phyloP scores from a whole-genome alignment of 2,888 invertebrate genomes.

The Calephelis perditalis region DNA sequence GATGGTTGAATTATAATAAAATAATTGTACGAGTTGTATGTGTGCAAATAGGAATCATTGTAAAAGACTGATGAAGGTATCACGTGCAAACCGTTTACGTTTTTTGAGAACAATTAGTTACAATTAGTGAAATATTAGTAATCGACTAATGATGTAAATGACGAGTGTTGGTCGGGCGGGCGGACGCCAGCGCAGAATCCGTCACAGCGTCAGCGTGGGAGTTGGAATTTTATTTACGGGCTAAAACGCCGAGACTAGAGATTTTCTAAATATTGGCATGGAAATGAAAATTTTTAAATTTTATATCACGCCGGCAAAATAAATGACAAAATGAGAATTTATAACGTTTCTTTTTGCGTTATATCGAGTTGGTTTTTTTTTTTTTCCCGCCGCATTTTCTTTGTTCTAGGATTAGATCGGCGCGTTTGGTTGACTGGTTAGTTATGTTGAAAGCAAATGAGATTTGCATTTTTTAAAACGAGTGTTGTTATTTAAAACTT shows the following conservation, averaged over 20 bases:
- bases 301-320: constrained; percentile 25
- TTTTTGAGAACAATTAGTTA: constrained; percentile 16
- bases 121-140: constrained; percentile 37
- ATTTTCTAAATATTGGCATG: constrained; percentile 41
- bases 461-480: no score
- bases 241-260: constrained; percentile 47
- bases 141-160: constrained; percentile 33
- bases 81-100: no score
- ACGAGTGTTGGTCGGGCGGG: constrained; percentile 34
- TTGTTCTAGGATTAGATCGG: no score
- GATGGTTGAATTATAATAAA: no score
- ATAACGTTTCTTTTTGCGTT: constrained; percentile 13
- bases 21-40: no score
- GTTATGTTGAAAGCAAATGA: no score
- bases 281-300: constrained; percentile 32
- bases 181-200: constrained; percentile 33
- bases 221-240: constrained; percentile 62
- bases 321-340: constrained; percentile 13
- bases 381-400: no score
- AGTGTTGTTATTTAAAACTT: no score
- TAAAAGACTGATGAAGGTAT: no score
- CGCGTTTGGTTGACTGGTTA: no score
- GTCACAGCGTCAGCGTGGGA: constrained; percentile 44
- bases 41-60: no score
- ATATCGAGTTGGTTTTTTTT: constrained; percentile 13